Evolutionary conservation across 2,113 vertebrate species (phyloP).

Genomic region (Pteruthius melanotis): DNA sequence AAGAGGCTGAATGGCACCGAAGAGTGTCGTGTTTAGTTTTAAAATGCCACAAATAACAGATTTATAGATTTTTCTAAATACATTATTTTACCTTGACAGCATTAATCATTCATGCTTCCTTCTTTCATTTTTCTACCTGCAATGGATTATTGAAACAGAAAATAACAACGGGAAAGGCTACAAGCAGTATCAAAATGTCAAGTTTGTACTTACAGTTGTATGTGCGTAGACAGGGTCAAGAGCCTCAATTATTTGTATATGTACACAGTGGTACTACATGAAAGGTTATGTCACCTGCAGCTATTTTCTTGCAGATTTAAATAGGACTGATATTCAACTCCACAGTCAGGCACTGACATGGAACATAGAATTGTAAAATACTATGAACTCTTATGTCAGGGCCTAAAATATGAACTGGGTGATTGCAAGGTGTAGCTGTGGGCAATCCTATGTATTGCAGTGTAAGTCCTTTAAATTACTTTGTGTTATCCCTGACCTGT

Average conservation of each 20-base stretch:
- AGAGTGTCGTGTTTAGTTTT: conserved; percentile 79
- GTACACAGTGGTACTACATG: conserved; percentile 89
- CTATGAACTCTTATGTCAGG: conserved; percentile 76
- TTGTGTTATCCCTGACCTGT: conserved; percentile 58
- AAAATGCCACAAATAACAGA: conserved; percentile 99
- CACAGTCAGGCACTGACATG: conserved; percentile 82
- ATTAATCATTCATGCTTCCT: conserved; percentile 99
- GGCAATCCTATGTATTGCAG: conserved; percentile 61
- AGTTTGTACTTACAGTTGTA: conserved; percentile 98
- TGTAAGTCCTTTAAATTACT: conserved; percentile 65
- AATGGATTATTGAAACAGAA: conserved; percentile 99
- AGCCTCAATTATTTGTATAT: conserved; percentile 99
- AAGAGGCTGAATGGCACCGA: conserved; percentile 68
- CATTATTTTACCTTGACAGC: conserved; percentile 99
- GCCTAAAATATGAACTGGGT: conserved; percentile 78
- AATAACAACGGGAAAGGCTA: conserved; percentile 92
- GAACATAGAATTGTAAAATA: conserved; percentile 81
- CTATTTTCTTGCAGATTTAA: conserved; percentile 92
- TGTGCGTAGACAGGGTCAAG: conserved; percentile 96
- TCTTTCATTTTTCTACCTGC: conserved; percentile 89
- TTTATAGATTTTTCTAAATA: conserved; percentile 96
- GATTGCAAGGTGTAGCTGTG: conserved; percentile 79
- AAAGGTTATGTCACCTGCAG: conserved; percentile 98
- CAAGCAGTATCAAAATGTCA: conserved; percentile 99
- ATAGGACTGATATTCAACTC: conserved; percentile 83